Evolutionary conservation across 30 jellyfish, hydroid and myxozoan genomes (phyloP).

Genomic region (Turritopsis dohrnii): DNA sequence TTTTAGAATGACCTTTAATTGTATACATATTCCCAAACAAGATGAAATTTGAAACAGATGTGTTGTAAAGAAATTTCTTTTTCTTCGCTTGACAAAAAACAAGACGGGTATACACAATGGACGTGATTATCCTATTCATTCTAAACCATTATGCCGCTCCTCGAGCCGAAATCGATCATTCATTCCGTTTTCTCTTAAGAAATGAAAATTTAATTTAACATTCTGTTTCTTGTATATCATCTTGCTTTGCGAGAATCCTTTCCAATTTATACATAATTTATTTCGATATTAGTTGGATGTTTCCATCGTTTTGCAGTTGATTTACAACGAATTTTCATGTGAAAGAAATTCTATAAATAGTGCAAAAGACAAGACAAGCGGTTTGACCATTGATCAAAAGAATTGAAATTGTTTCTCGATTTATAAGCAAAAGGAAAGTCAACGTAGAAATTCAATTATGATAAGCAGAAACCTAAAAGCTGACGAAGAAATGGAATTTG

Average conservation of each 20-base stretch:
- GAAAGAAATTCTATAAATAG: not conserved
- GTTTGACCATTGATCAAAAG: not conserved
- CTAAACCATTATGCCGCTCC: not conserved
- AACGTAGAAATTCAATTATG: not conserved
- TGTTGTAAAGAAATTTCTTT: not conserved
- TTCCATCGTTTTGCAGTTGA: not conserved
- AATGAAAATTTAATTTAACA: not conserved
- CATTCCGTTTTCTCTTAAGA: not conserved
- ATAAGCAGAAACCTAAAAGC: too few relatives aligned
- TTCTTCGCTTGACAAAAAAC: too few relatives aligned
- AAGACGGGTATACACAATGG: too few relatives aligned
- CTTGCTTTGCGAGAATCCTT: not conserved
- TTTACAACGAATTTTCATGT: not conserved
- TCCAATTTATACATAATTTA: not conserved
- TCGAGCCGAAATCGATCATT: not conserved
- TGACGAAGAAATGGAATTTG: not conserved
- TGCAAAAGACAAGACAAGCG: too few relatives aligned
- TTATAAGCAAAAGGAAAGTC: not conserved
- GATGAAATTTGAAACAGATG: not conserved
- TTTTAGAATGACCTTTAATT: not conserved
- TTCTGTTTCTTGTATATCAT: not conserved
- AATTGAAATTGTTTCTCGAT: not conserved
- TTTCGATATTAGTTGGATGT: not conserved
- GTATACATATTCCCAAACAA: not conserved
- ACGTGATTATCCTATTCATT: too few relatives aligned